Conservation (phyloP, 2,888 invertebrate genomes). For the Sclerodermus sp. region DNA sequence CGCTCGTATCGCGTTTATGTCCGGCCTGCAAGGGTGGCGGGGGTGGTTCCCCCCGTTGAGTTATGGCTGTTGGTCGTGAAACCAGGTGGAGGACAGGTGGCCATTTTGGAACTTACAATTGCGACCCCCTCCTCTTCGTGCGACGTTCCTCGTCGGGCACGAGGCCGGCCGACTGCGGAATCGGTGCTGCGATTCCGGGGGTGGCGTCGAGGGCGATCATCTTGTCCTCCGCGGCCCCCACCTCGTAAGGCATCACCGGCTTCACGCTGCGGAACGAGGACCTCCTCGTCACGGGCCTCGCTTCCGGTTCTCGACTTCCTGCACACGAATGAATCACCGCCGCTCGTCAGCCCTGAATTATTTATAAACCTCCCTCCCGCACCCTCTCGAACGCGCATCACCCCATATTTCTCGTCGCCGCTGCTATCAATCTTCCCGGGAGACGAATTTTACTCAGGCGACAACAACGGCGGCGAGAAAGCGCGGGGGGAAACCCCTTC, state of each 20-base stretch:
- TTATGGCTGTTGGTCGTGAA: too few relatives aligned
- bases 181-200: constrained; percentile 61
- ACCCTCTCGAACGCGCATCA: too few relatives aligned
- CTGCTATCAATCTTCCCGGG: too few relatives aligned
- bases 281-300: constrained; percentile 44
- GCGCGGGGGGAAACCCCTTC: too few relatives aligned
- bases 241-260: constrained; percentile 48
- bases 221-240: constrained; percentile 47
- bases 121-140: constrained; percentile 77
- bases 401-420: constrained; percentile 1
- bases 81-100: too few relatives aligned
- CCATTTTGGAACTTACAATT: constrained; percentile 80
- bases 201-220: constrained; percentile 57
- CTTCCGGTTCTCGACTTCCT: constrained; percentile 43
- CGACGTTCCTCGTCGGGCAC: constrained; percentile 76
- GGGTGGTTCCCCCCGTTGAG: too few relatives aligned
- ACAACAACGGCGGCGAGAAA: too few relatives aligned
- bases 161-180: constrained; percentile 64
- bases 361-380: too few relatives aligned
- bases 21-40: too few relatives aligned
- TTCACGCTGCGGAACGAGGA: constrained; percentile 55
- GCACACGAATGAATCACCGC: too few relatives aligned
- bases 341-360: too few relatives aligned
- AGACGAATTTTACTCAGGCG: too few relatives aligned
- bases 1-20: constrained; percentile 65